These are phyloP conservation scores for Idaea biselata DNA, from an alignment of 2,888 invertebrate genomes.

Conservation along the genomic window DNA sequence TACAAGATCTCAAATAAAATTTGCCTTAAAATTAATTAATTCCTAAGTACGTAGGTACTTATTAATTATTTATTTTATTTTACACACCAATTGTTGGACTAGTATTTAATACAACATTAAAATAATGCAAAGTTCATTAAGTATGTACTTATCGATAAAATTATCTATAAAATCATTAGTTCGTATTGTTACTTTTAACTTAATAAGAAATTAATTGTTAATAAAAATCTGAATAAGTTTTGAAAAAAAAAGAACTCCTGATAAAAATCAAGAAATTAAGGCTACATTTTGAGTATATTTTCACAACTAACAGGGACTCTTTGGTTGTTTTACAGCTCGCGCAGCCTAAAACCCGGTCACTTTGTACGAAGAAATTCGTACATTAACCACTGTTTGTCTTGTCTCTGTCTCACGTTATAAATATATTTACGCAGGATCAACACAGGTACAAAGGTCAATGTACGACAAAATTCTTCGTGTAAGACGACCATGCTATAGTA, in stretches of 20 bases:
- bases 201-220: conserved; percentile 4
- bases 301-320: conserved; percentile 24
- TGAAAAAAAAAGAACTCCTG: neutral
- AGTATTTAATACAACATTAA: conserved; percentile 59
- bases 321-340: conserved; percentile 13
- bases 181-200: neutral
- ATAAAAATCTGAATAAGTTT: conserved; percentile 5
- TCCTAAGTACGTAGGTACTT: neutral
- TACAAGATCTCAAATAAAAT: neutral
- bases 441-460: no score
- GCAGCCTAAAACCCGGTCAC: neutral
- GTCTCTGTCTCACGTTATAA: no score
- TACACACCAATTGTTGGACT: conserved; percentile 53
- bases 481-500: neutral
- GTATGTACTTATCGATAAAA: conserved; percentile 42
- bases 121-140: conserved; percentile 39
- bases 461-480: neutral
- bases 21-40: neutral
- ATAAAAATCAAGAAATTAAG: neutral
- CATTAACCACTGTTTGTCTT: neutral
- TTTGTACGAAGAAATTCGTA: neutral
- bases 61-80: neutral
- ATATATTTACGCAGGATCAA: no score
- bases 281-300: conserved; percentile 20
- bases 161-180: conserved; percentile 22